Evolutionary conservation across 2,888 invertebrate species (phyloP), one percentile per base, ranked within the genome.

Genomic region (Ceramica pisi): DNA sequence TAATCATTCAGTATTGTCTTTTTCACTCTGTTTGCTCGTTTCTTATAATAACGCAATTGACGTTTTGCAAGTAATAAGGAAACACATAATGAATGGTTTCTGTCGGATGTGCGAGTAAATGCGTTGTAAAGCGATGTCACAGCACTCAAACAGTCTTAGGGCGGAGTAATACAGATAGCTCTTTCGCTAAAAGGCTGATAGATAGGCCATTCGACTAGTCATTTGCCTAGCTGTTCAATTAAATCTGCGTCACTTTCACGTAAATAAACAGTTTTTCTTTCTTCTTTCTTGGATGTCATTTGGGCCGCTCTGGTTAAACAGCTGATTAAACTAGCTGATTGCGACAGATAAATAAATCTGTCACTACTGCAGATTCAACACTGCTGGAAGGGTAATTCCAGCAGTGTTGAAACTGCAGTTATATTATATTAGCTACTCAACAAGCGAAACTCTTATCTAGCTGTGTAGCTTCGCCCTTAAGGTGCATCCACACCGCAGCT

Each of bases 21-120:
- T 63, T 66, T 71, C 51, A 69, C 59, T 31, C 19, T 62, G 57
- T 57, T 46, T 31, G 51, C 21, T 26, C 14, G 19, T 31, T 16
- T 41, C 64, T 55, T 61, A 38, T 31, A 69, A 56, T 35, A 10
- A 35, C 56, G 23, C 38, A 63, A 35, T 73, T 62, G 48, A 73
- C n/a, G 59, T 69, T 38, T 53, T 57, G 21, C n/a, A 61, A 72
- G 66, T 70, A 78, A 64, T 51, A 73, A 56, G 66, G 77, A 69
- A 63, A 66, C 44, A 38, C 23, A 35, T 31, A 35, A 65, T 65
- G 19, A 48, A 55, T 16, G 53, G 26, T 66, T 59, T 65, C 14
- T 55, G 65, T 62, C 65, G 65, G 38, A 73, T 56, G 23, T 68
- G 63, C 4, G 35, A 60, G 76, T 62, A 35, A 62, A 64, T 56